These are phyloP conservation scores for Tenrec ecaudatus DNA, from an alignment of 2,113 vertebrate species.

Conservation along the genomic window DNA sequence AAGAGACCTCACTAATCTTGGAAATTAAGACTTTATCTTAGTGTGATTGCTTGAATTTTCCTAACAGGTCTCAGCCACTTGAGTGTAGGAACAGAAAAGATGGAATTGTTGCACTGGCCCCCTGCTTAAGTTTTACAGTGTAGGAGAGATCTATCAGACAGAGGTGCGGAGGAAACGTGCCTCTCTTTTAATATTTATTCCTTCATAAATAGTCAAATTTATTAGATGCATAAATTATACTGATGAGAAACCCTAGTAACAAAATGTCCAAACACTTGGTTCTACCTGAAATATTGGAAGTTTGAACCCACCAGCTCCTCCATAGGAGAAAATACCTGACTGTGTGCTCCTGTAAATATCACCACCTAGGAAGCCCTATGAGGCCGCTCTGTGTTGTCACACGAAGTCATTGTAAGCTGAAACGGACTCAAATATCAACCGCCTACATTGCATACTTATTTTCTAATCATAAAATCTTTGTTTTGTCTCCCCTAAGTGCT, in stretches of 20 bases:
- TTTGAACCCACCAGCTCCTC: neutral
- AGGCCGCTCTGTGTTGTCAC: neutral
- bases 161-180: neutral
- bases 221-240: neutral
- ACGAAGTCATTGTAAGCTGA: neutral
- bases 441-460: no score
- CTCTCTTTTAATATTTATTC: neutral
- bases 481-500: no score
- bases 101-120: neutral
- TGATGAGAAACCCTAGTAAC: neutral
- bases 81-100: neutral
- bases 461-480: no score
- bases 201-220: neutral
- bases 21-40: neutral
- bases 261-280: neutral
- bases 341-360: neutral
- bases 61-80: neutral
- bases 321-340: neutral
- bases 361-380: no score
- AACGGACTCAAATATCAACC: no score
- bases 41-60: neutral
- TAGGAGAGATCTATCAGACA: neutral
- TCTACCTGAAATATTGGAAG: neutral
- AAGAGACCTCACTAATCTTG: neutral
- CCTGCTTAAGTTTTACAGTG: neutral